phyloP scores from a whole-genome alignment of 2,113 vertebrate species.

The Syrmaticus mikado region DNA sequence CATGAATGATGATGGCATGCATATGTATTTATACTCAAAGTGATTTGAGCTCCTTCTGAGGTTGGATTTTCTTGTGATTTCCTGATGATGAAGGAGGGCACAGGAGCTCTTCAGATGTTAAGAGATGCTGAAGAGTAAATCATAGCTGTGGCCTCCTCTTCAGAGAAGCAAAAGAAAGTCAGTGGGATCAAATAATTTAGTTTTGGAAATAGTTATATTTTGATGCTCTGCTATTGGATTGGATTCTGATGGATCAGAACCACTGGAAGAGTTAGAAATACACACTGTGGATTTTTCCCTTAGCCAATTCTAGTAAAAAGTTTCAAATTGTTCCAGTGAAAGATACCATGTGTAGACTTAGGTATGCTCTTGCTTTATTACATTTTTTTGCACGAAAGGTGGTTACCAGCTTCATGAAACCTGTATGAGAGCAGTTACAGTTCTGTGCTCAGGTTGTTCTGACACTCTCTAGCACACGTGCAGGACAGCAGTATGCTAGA shows the following conservation, averaged over 20 bases:
- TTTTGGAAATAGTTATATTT: neutral
- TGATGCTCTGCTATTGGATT: neutral
- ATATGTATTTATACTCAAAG: neutral
- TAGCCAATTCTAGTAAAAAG: neutral
- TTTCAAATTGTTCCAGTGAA: neutral
- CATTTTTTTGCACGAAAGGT: neutral
- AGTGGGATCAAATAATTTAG: neutral
- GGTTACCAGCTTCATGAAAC: neutral
- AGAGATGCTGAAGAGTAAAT: fast-evolving
- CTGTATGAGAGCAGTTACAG: neutral
- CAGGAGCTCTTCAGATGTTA: neutral
- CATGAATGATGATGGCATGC: fast-evolving
- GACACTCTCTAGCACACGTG: fast-evolving
- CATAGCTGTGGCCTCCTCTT: neutral
- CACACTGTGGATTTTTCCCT: neutral
- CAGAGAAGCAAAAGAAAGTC: neutral
- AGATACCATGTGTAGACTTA: neutral
- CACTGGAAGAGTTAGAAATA: neutral
- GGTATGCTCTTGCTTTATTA: fast-evolving
- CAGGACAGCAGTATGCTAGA: neutral
- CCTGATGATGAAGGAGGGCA: neutral
- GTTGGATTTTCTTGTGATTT: neutral
- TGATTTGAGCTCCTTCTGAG: neutral
- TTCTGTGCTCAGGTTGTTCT: neutral
- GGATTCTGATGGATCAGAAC: neutral